Base-by-base conservation (phyloP, 2,888 invertebrate genomes). In the Sialis fuliginosa region DNA sequence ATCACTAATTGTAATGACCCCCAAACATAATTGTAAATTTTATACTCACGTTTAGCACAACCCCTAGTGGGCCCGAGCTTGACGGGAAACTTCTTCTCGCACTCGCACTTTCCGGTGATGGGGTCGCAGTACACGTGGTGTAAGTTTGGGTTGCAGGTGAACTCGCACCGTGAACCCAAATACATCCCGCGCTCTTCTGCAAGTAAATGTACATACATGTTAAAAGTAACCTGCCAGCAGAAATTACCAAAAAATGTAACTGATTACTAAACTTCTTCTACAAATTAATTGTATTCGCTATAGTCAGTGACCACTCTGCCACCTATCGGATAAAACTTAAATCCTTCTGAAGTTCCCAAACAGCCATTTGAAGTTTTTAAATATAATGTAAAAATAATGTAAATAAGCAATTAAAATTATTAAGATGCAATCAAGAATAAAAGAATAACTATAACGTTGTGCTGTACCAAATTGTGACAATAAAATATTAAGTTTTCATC, bases 11-110 rank as follows among this genome's bases (percentile, higher is more conserved):
- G 22, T 4, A 22, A 22, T 22, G 22, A 22, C 22, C 22, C 4
- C 4, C 4, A 22, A 22, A 39, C 10, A 12, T 12, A 40, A 6
- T 5, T 40, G 6, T 33, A 13, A 8, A 42, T 42, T 42, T 3
- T 42, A 13, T 42, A 72, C 79, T 74, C 68, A 88, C 89, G 82
- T 75, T 86, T 86, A 60, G 81, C 84, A 66, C 89, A 89, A 58
- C 87, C 87, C 57, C 76, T 81, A 55, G 72, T 72, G 54, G 77
- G 73, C 50, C 83, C 83, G 54, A 89, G 75, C 58, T 75, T 73
- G 55, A 89, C 88, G n/a, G 87, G 82, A 64, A 81, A 83, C 58
- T 78, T 80, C 58, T 80, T 78, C 58, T 86, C 82, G 65, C 89
- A 89, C 61, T 81, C 79, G 67, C 89, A 89, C 52, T 70, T 67